Evolutionary conservation across 2,797 vertebrate genomes (phyloP), one percentile per base, ranked within the genome.

Genomic region (Pseudochromis fuscus): DNA sequence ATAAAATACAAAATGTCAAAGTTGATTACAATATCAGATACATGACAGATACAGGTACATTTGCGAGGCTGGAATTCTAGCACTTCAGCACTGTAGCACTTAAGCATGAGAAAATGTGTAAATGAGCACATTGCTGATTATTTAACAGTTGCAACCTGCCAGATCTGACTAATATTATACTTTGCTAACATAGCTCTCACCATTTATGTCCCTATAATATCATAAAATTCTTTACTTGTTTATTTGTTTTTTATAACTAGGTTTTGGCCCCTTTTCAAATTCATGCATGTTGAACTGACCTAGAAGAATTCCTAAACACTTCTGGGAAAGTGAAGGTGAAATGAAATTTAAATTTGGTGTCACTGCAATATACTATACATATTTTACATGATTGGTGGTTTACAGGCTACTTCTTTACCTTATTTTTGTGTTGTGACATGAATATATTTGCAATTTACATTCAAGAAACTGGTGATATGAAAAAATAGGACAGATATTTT

Each of bases 141-240:
- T 44, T 55, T n/a, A 38, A 53, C 67, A 42, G 18, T 18, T 61
- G 19, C 19, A 53, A 42, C 59, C 23, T 56, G 50, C 48, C 51
- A 40, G 31, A 53, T 45, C 31, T 24, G 40, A 65, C 11, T 63
- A 37, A 44, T 38, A 24, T 53, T 57, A 12, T 11, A 35, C 7
- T 44, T 68, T 3, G 15, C 25, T 24, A 51, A 23, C 0, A 1
- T 27, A 25, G 46, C 42, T 21, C 27, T 51, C 21, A n/a, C 24
- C n/a, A 25, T 53, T 57, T 23, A 35, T 48, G 57, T 42, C 12
- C 16, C 35, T 12, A 12, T 7, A 52, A 3, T 46, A 42, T n/a
- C 44, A 30, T 5, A 1, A 13, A 11, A 19, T 62, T 49, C n/a
- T 50, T 57, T 19, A 7, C 42, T 19, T 12, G 15, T 2, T 12